A percentile compares a stretch with the other conserved stretches of the same genome.
These are phyloP conservation scores for Planiliza haematocheilus DNA, from an alignment of 2,113 vertebrate species.

Conservation along the genomic window DNA sequence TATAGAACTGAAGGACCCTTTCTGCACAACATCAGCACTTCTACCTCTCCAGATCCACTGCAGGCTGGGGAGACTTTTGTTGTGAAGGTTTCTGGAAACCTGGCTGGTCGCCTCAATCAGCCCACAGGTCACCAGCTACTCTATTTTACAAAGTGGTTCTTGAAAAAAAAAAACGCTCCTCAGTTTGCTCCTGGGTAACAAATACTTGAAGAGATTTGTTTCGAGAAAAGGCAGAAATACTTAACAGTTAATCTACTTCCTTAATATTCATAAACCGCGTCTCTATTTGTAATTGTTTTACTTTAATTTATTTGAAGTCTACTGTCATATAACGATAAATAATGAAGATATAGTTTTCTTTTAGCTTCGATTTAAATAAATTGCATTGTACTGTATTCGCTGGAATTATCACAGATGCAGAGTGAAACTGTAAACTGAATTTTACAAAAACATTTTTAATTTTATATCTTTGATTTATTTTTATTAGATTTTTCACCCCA, in stretches of 20 bases:
- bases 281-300: not conserved
- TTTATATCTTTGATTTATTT: too few species aligned
- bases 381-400: not conserved
- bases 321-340: too few species aligned
- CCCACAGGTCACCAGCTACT: slow-evolving; percentile 66
- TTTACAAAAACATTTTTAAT: not conserved
- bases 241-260: not conserved
- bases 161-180: not conserved
- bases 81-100: slow-evolving; percentile 65
- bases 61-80: slow-evolving; percentile 59
- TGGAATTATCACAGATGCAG: too few species aligned
- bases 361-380: not conserved
- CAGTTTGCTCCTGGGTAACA: not conserved
- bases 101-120: slow-evolving; percentile 52
- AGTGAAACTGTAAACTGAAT: too few species aligned
- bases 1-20: slow-evolving; percentile 66
- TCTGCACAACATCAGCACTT: slow-evolving; percentile 52
- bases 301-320: not conserved
- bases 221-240: not conserved
- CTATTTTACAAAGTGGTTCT: slow-evolving; percentile 4
- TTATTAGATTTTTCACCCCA: too few species aligned
- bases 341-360: not conserved
- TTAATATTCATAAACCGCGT: not conserved
- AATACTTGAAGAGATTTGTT: not conserved
- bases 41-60: slow-evolving; percentile 36